Evolutionary conservation across 2,797 vertebrate genomes (phyloP), one percentile per base, ranked within the genome.

Genomic region (Kryptolebias ocellatus): DNA sequence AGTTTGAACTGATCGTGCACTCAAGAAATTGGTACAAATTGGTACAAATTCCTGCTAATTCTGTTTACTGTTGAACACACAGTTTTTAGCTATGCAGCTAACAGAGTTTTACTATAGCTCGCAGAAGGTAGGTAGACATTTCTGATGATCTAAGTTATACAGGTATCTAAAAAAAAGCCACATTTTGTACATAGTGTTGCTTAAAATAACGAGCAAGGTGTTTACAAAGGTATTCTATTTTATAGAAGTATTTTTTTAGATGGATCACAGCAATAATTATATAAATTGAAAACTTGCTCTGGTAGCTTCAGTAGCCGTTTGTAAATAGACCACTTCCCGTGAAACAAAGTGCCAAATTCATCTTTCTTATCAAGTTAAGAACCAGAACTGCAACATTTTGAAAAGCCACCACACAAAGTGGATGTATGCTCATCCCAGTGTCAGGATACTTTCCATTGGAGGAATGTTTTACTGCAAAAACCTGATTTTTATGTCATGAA

Each of bases 201-300:
- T 39, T 11, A 39, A 79, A 55, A 72, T 69, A 61, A 70, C 59
- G 66, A 62, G 37, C 60, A 75, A 80, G 59, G 79, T 83, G 88
- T 91, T 91, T 90, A 91, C 85, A 85, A 57, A 79, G 47, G 71
- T 80, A 74, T 79, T 89, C 72, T 78, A 77, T 78, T 90, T 80
- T 73, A 62, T 70, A 63, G 51, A 87, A 83, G 78, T 79, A 4
- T 88, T 74, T 88, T 89, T 84, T 83, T 17, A 78, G 72, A 87
- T 70, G 54, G 72, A 81, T 72, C 57, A 80, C 53, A 74, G 79
- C 65, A 83, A 87, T 78, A 82, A 82, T 79, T 14, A 78, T 60
- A 56, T 60, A 53, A 67, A 66, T 60, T 79, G 27, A 39, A 58
- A 67, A 53, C 63, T 29, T 80, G 20, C 11, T 39, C 9, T 10